phyloP scores from a whole-genome alignment of 2,113 vertebrate species.

The Camelus bactrianus region DNA sequence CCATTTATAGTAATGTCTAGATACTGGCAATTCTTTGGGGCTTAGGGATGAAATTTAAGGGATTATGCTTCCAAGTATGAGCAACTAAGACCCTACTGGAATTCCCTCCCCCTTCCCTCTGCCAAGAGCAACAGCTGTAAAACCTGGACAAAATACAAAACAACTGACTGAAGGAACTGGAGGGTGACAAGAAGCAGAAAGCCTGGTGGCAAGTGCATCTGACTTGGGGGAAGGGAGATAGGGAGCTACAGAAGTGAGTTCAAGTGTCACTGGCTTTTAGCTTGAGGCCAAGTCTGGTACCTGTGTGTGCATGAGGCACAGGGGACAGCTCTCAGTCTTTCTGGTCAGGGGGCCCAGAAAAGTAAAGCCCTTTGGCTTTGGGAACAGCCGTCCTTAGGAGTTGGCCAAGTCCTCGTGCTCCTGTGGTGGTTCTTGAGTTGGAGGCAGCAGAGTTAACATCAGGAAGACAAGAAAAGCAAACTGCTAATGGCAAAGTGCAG shows the following conservation, averaged over 20 bases:
- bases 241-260: neutral
- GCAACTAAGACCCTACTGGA: neutral
- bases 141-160: neutral
- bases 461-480: neutral
- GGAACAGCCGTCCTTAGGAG: neutral
- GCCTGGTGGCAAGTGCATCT: neutral
- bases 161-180: neutral
- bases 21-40: neutral
- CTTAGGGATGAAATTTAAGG: neutral
- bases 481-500: neutral
- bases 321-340: neutral
- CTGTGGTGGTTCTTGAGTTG: neutral
- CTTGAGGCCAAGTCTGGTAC: too few species aligned
- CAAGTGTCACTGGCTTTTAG: neutral
- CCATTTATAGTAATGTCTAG: neutral
- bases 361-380: neutral
- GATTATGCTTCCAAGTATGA: neutral
- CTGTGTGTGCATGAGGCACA: neutral
- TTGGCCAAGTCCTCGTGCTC: neutral
- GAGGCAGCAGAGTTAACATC: neutral
- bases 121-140: neutral
- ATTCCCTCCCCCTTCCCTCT: neutral
- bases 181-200: neutral
- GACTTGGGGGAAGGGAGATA: neutral
- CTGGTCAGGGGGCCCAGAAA: neutral